Base-by-base conservation (phyloP, 2,888 invertebrate species). In the Aricia artaxerxes region DNA sequence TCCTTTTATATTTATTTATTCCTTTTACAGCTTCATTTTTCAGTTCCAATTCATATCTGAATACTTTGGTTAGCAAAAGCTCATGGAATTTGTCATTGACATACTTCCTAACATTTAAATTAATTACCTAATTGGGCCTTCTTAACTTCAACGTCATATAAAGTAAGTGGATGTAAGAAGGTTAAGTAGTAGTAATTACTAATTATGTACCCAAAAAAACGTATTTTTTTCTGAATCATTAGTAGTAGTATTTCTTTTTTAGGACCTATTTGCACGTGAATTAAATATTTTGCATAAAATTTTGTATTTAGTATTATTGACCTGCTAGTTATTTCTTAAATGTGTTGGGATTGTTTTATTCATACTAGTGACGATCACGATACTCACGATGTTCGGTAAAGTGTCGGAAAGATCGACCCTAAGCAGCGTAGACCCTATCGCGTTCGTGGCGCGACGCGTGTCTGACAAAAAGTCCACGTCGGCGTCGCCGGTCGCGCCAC, bases 401-500 rank as follows among this genome's bases (percentile, higher is more conserved):
- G 5, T 38, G 69, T 35, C 69, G 13, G 35, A 69, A 64, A 31
- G 35, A 69, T 69, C 35, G 13, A 69, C 69, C 69, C 69, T 69
- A 69, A 69, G 16, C 11, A 24, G 35, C 7, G 69, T 24, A 44
- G 49, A 2, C 53, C 38, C 75, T 11, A 64, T 53, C 64, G 81
- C 81, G 86, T 83, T 90, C 91, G 92, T 91, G 90, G 89, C 88
- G 86, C 85, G 89, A 89, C 91, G 92, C 92, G 92, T 92, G 92
- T 92, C 91, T 85, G 90, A 85, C 91, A 89, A 90, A 90, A 92
- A 91, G 35, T 94, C 94, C 94, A 94, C 35, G 35, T 35, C 35
- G 35, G 2, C 94, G 94, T 93, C 91, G 92, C 86, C 92, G 92
- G 92, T 91, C 92, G 91, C 93, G 93, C 92, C 93, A 92, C 92